Evolutionary conservation across 2,888 invertebrate species (phyloP), one percentile per base, ranked within the genome.

Genomic region (Eilema depressum): DNA sequence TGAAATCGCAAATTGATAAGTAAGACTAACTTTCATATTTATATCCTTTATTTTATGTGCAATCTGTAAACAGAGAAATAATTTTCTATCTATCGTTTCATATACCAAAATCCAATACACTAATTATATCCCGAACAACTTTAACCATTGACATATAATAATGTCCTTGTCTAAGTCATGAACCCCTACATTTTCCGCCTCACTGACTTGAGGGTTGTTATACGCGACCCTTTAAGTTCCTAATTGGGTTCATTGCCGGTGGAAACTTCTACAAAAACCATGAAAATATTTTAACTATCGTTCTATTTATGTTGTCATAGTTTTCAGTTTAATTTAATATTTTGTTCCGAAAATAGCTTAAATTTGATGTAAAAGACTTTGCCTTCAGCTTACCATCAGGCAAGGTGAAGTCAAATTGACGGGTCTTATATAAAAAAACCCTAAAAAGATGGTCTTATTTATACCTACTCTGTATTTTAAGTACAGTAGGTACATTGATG

Each of bases 181-280:
- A 76, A 47, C 76, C 75, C 79, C 74, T 68, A 79, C 59, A 85
- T 86, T 86, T 86, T 78, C 85, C 83, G 84, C 78, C 66, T 76
- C 83, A 83, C 79, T 80, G 83, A 66, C 75, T 78, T 74, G 70
- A 80, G 81, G 82, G 79, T 73, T 75, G 81, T 75, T 70, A 82
- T 82, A 83, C 76, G 77, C 75, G 81, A 80, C 74, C 88, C 84
- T 81, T 86, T 81, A 84, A 86, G 85, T 86, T 86, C 81, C 81
- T 88, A 86, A 90, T 89, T 90, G 88, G 86, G 87, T 86, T 88
- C 88, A 87, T 75, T 84, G 85, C 83, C 74, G 84, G 68, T 71
- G 71, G 70, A 85, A 85, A 81, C 87, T 87, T 86, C 85, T 78
- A 83, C 77, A 78, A 80, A 79, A 78, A 81, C 75, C 81, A 75